A percentile compares a stretch with the other conserved stretches of the same genome.
These are phyloP conservation scores for Prunella himalayana DNA, from an alignment of 2,113 vertebrate genomes.

Conservation along the genomic window DNA sequence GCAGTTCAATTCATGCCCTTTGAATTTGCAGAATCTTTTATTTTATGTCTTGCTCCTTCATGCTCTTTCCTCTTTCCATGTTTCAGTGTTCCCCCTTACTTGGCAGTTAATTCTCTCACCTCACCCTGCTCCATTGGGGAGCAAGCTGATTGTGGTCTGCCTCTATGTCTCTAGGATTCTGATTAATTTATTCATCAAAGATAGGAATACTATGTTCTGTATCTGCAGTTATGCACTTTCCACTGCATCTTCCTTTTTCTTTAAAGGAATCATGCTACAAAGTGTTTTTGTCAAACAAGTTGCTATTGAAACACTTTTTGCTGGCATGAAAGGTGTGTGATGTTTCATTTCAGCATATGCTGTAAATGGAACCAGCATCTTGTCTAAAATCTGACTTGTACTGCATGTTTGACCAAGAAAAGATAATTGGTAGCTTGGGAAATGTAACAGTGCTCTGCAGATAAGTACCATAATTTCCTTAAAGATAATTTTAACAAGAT, in stretches of 20 bases:
- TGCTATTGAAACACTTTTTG: neutral
- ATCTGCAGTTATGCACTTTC: neutral
- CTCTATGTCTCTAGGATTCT: neutral
- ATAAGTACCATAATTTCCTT: neutral
- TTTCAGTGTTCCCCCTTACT: neutral
- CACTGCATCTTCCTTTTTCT: neutral
- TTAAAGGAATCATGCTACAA: neutral
- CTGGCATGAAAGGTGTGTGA: neutral
- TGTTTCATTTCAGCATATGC: neutral
- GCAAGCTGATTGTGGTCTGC: neutral
- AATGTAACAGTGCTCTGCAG: neutral
- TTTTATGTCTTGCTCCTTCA: neutral
- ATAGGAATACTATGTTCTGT: neutral
- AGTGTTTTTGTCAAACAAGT: neutral
- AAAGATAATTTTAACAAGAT: neutral
- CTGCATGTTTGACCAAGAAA: neutral
- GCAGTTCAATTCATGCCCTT: neutral
- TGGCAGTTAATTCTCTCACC: fast-evolving
- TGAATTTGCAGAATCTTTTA: neutral
- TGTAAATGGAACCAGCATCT: neutral
- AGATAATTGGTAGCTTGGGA: neutral
- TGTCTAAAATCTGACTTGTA: neutral
- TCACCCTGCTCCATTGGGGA: neutral
- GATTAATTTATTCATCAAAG: neutral
- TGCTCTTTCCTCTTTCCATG: neutral